Evolutionary conservation across 2,113 vertebrate species (phyloP).

Genomic region (Tricholaema leucomelas): DNA sequence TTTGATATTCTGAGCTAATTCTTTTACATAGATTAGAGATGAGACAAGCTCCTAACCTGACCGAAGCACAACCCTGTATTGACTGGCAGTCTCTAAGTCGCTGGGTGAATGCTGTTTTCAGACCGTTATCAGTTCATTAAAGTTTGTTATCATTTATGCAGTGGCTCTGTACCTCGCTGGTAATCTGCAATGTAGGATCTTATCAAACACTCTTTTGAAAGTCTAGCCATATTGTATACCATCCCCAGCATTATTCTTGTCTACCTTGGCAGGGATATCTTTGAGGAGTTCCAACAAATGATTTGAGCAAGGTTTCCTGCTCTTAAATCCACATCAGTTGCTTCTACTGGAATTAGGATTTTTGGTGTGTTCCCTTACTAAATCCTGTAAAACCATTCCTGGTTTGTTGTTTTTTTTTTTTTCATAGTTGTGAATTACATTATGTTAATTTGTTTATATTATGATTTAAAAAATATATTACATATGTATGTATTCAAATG

Average conservation of each 20-base stretch:
- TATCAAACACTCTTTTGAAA: conserved; percentile 47
- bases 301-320: conserved; percentile 38
- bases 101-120: background rate
- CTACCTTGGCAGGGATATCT: conserved; percentile 52
- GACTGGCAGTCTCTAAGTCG: conserved; percentile 25
- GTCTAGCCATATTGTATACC: conserved; percentile 7
- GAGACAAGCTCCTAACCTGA: conserved; percentile 52
- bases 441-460: conserved; percentile 63
- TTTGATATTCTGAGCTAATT: conserved; percentile 62
- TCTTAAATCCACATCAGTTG: conserved; percentile 17
- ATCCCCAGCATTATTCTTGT: conserved; percentile 21
- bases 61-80: background rate
- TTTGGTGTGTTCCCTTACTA: conserved; percentile 43
- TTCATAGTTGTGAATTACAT: background rate
- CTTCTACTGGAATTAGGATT: conserved; percentile 44
- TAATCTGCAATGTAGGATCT: conserved; percentile 42
- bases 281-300: conserved; percentile 60
- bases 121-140: conserved; percentile 67
- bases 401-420: background rate
- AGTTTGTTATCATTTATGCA: conserved; percentile 47
- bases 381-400: background rate
- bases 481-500: conserved; percentile 52
- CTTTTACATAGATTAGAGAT: conserved; percentile 61
- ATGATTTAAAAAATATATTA: conserved; percentile 39
- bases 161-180: conserved; percentile 48